These are phyloP conservation scores for Sus scrofa DNA, from an alignment of 2,113 vertebrate species.

Conservation along the genomic window T2T-Sscrofa CM000820.6:122895001-122895500, in stretches of 20 bases:
- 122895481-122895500: neutral
- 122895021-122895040: constrained; percentile 73
- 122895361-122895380: neutral
- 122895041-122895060: constrained; percentile 62
- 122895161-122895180: constrained; percentile 20
- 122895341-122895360: neutral
- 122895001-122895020: constrained; percentile 44
- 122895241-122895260: neutral
- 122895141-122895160: constrained; percentile 13
- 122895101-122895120: constrained; percentile 72
- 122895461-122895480: neutral
- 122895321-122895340: neutral
- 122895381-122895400: no score
- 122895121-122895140: constrained; percentile 62
- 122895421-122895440: neutral
- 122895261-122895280: neutral
- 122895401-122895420: neutral
- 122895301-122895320: neutral
- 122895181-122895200: neutral
- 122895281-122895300: neutral
- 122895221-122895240: neutral
- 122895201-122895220: neutral
- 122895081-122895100: constrained; percentile 72
- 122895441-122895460: neutral
- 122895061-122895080: constrained; percentile 66